phyloP scores from a whole-genome alignment of 64 coral and sea anemone species.

The Stichodactyla mertensii region DNA sequence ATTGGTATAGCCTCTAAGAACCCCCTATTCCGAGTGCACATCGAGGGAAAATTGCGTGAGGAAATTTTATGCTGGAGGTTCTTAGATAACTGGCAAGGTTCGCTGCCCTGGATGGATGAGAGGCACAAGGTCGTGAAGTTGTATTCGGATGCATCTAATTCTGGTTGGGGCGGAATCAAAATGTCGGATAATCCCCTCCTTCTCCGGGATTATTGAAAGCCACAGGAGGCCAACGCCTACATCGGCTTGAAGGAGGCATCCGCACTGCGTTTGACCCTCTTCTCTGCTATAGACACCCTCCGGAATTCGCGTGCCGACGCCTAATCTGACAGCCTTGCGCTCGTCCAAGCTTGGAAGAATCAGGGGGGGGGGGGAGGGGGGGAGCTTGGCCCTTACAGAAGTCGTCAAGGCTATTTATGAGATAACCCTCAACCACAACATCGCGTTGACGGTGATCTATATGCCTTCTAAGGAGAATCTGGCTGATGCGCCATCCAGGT shows the following conservation, averaged over 20 bases:
- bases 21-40: neutral
- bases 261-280: neutral
- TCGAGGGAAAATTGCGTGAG: slow-evolving; percentile 21
- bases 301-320: slow-evolving; percentile 34
- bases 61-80: slow-evolving; percentile 41
- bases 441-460: neutral
- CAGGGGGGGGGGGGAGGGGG: slow-evolving; percentile 48
- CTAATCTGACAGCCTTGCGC: slow-evolving; percentile 29
- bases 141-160: slow-evolving; percentile 32
- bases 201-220: slow-evolving; percentile 21
- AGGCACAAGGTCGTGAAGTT: slow-evolving; percentile 25
- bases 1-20: neutral
- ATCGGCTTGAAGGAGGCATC: slow-evolving; percentile 47
- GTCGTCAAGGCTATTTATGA: slow-evolving; percentile 29
- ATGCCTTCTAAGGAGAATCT: neutral
- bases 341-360: slow-evolving; percentile 42
- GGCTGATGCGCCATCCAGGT: neutral
- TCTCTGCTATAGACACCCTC: neutral
- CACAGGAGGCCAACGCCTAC: neutral
- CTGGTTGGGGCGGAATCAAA: slow-evolving; percentile 23
- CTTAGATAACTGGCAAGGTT: slow-evolving; percentile 35
- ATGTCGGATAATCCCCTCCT: neutral
- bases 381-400: slow-evolving; percentile 24
- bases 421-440: too few species aligned
- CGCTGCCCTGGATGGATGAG: slow-evolving; percentile 49